Conservation (phyloP, 2,888 invertebrate genomes). For the Malacosoma neustria region DNA sequence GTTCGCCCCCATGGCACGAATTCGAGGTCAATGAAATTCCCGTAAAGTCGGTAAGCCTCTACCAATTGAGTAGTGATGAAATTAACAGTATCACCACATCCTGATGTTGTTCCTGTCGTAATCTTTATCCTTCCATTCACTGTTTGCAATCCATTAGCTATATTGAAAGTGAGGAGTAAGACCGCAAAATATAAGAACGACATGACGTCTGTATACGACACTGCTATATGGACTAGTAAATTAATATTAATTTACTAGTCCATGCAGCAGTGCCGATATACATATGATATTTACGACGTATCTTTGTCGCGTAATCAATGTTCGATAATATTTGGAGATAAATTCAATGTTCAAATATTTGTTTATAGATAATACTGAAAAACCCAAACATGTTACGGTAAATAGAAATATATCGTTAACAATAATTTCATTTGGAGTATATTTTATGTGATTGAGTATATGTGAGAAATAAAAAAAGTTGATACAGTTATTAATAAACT, state of each 20-base stretch:
- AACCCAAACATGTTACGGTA: slow-evolving; percentile 2
- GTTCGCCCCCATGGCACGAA: slow-evolving; percentile 64
- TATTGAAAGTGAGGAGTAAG: slow-evolving; percentile 15
- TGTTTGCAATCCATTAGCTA: slow-evolving; percentile 22
- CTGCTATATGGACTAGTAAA: slow-evolving; percentile 2
- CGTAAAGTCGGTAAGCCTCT: slow-evolving; percentile 36
- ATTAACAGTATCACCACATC: slow-evolving; percentile 40
- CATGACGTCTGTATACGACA: slow-evolving; percentile 20
- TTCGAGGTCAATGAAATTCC: slow-evolving; percentile 43
- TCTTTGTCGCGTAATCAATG: neutral
- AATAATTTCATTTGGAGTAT: too few species aligned
- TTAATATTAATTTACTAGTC: too few species aligned
- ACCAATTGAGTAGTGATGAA: slow-evolving; percentile 36
- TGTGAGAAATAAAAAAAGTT: too few species aligned
- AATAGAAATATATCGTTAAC: too few species aligned
- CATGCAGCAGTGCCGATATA: too few species aligned
- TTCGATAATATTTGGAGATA: neutral
- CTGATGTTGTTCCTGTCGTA: slow-evolving; percentile 42
- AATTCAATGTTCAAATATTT: neutral
- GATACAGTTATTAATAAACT: too few species aligned
- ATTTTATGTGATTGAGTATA: too few species aligned
- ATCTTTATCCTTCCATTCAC: slow-evolving; percentile 50
- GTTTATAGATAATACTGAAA: slow-evolving; percentile 1
- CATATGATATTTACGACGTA: slow-evolving; percentile 6
- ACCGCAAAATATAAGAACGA: slow-evolving; percentile 11